Percentiles rank a stretch among this genome's conserved stretches.
Conservation (phyloP, 2,888 invertebrate genomes). For the Torymus tubicola region DNA sequence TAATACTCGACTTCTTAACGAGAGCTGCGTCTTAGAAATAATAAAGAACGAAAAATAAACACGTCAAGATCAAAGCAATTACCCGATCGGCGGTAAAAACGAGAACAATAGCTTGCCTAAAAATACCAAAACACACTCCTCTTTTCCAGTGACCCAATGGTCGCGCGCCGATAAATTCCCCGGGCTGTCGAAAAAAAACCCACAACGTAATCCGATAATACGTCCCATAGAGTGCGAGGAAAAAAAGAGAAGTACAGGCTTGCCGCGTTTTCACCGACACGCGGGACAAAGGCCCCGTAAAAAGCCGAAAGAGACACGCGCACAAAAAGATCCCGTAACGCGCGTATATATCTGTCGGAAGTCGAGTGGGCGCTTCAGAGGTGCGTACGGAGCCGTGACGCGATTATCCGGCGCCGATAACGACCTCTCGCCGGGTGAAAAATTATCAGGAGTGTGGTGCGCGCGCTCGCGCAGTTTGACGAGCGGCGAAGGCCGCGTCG, state of each 20-base stretch:
- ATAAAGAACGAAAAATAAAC: constrained; percentile 21
- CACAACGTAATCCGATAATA: not conserved
- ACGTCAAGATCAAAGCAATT: constrained; percentile 29
- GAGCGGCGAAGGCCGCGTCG: constrained; percentile 31
- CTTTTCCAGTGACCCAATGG: constrained; percentile 31
- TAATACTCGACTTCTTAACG: constrained; percentile 15
- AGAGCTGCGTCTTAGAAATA: not conserved
- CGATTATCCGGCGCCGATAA: constrained; percentile 51
- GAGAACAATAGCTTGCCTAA: not conserved
- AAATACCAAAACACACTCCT: constrained; percentile 10
- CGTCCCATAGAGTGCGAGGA: not conserved
- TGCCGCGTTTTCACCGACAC: not conserved
- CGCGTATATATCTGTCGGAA: not conserved
- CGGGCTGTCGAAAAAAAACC: not conserved
- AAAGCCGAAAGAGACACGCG: constrained; percentile 13
- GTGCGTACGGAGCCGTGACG: constrained; percentile 43
- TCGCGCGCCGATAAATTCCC: not conserved
- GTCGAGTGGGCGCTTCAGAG: constrained; percentile 17
- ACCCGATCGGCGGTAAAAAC: not conserved
- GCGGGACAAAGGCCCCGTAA: constrained; percentile 26
- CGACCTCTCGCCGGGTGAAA: constrained; percentile 21
- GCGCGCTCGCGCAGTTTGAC: not conserved
- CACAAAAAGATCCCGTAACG: constrained; percentile 2
- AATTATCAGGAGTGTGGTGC: constrained; percentile 17
- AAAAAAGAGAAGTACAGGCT: not conserved